Base-by-base conservation (phyloP, 2,113 vertebrate species). In the Oriolus oriolus region DNA sequence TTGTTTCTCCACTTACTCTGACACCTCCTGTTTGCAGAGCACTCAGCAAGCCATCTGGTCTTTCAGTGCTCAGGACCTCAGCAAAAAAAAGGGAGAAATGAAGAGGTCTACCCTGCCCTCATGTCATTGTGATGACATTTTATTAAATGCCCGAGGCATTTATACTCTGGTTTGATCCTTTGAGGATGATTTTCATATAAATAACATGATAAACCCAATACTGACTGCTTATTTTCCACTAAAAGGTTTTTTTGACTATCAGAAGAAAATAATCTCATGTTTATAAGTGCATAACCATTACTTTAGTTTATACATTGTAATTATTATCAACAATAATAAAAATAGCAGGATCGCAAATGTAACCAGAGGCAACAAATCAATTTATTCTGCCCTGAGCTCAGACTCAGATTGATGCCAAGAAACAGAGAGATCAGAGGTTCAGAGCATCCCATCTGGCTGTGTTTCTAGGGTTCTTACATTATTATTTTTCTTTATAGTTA, bases 401-500 rank as follows among this genome's bases (percentile, higher is more conserved):
- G 71, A 33, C 30, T 94, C 35, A 74, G 21, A 80, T 2, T 14
- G 21, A 71, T 89, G 89, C 93, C 76, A 91, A 54, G 85, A 78
- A 88, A 70, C 41, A 74, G 59, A 60, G 63, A 86, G 54, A 74
- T 90, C 68, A 84, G 52, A 80, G 47, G 66, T 89, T 90, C 63
- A 86, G 59, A 85, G 45, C 70, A 94, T 83, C 78, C 87, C 85
- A 90, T 93, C 85, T 96, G 95, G 63, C 63, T 79, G 27, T 79
- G 59, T 77, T 94, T 93, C 57, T 86, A 65, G 75, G 23, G 47
- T 92, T 90, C 82, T 77, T 70, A 54, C 35, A 56, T 84, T 87
- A 71, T 93, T 96, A 13, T 86, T 84, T 94, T 95, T 90, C 91
- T 90, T 92, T 59, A n/a, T 45, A 65, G 87, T 94, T 96, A 94